Evolutionary conservation across 1,140 invertebrate species (phyloP).

Genomic region (Diabrotica undecimpunctata): DNA sequence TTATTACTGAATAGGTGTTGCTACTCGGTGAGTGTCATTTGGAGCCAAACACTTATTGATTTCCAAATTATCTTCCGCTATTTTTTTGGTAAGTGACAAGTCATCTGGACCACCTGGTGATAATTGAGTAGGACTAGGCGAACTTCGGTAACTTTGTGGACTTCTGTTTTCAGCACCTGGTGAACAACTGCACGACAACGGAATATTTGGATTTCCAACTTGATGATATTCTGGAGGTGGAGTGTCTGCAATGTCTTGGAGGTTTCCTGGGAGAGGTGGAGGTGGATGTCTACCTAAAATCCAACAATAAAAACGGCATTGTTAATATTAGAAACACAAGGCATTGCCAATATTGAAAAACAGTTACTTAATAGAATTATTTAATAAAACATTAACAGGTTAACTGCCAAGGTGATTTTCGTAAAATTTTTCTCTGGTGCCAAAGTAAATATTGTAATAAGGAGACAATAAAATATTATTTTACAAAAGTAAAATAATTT

Average conservation of each 20-base stretch:
- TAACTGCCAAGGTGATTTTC: no score
- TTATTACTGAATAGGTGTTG: neutral
- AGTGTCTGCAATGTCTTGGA: slow-evolving; percentile 31
- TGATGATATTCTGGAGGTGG: slow-evolving; percentile 32
- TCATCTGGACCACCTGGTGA: slow-evolving; percentile 44
- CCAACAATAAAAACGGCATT: neutral
- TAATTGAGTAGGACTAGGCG: slow-evolving; percentile 37
- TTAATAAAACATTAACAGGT: no score
- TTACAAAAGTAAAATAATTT: no score
- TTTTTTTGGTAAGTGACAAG: slow-evolving; percentile 39
- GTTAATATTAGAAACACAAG: no score
- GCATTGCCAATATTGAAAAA: no score
- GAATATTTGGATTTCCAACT: slow-evolving; percentile 26
- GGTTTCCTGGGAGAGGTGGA: slow-evolving; percentile 26
- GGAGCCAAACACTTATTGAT: slow-evolving; percentile 10
- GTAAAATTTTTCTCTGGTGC: no score
- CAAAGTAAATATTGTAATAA: no score
- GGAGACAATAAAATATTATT: no score
- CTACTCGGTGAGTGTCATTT: neutral
- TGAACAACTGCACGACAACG: slow-evolving; percentile 37
- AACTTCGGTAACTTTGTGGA: slow-evolving; percentile 36
- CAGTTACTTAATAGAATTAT: no score
- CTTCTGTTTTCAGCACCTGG: slow-evolving; percentile 34
- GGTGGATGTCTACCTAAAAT: slow-evolving; percentile 33
- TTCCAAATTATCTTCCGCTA: slow-evolving; percentile 14